Evolutionary conservation across 1,140 invertebrate species (phyloP).

Genomic region (Drosophila grimshawi): DNA sequence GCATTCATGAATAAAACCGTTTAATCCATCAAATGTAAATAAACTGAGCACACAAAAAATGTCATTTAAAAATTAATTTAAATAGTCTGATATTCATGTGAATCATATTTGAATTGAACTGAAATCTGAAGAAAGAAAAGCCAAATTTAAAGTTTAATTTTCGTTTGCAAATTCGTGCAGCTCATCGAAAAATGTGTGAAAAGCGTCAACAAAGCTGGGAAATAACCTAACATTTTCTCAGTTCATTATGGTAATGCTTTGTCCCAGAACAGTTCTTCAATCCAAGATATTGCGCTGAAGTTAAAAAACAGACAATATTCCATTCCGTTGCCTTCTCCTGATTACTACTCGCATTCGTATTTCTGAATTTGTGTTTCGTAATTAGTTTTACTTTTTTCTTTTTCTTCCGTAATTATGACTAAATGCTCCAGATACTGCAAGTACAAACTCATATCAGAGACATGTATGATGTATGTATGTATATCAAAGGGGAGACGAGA

Average conservation of each 20-base stretch:
- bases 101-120: no score
- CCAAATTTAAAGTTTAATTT: no score
- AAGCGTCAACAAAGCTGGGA: no score
- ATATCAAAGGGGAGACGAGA: not conserved
- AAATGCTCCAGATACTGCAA: slow-evolving; percentile 1
- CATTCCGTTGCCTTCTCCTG: not conserved
- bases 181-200: no score
- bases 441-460: not conserved
- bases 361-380: not conserved
- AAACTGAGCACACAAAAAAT: not conserved
- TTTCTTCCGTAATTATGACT: slow-evolving; percentile 1
- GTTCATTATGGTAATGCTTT: not conserved
- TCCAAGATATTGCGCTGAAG: not conserved
- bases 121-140: no score
- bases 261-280: not conserved
- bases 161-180: no score
- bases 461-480: not conserved
- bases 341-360: not conserved
- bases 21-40: not conserved
- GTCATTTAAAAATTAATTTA: slow-evolving; percentile 5
- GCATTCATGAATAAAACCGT: not conserved
- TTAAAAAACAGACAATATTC: not conserved
- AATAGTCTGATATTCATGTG: not conserved
- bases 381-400: no score
- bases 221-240: no score